Evolutionary conservation across 2,113 vertebrate species (phyloP).

Genomic region (Ranitomeya imitator): DNA sequence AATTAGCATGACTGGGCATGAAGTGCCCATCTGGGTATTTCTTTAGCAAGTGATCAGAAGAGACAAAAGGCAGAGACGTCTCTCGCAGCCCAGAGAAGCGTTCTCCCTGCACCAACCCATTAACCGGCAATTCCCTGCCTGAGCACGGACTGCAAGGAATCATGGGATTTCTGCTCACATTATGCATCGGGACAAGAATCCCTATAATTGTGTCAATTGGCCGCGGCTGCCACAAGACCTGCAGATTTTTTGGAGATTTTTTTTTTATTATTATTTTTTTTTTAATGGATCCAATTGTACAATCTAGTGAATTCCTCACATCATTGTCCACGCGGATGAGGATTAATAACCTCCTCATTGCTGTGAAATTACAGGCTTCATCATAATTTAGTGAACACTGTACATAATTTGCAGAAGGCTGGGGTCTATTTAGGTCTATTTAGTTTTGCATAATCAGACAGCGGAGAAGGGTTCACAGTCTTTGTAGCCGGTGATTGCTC

Average conservation of each 20-base stretch:
- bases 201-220: neutral
- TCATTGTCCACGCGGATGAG: conserved; percentile 54
- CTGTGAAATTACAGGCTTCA: conserved; percentile 56
- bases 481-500: conserved; percentile 39
- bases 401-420: conserved; percentile 54
- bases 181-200: neutral
- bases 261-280: neutral
- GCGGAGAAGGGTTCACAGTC: conserved; percentile 44
- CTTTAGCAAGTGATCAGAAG: conserved; percentile 35
- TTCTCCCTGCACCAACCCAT: conserved; percentile 19
- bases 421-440: conserved; percentile 56
- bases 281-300: conserved; percentile 49
- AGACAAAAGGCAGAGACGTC: conserved; percentile 42
- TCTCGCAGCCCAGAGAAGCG: neutral
- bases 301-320: conserved; percentile 41
- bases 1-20: conserved; percentile 55
- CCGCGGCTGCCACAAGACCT: neutral
- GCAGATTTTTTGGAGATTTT: neutral
- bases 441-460: conserved; percentile 55
- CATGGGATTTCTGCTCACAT: neutral
- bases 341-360: conserved; percentile 56
- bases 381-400: conserved; percentile 54
- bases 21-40: conserved; percentile 56
- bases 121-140: neutral
- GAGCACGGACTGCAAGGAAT: neutral